Conservation (phyloP, 1,140 invertebrate genomes). For the Heliconius eleuchia region DNA sequence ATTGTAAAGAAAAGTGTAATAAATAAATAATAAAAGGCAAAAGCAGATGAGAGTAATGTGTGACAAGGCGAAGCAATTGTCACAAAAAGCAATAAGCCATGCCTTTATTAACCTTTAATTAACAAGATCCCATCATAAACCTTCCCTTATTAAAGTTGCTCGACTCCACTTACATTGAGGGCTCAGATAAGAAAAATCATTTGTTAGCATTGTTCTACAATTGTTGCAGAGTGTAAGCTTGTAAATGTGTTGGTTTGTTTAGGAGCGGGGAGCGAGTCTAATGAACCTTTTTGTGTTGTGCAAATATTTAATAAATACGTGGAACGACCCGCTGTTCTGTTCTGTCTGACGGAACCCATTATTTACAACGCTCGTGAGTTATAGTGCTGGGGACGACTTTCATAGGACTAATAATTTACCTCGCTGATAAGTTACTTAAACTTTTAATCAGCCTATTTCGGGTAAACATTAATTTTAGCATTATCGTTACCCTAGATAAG, state of each 20-base stretch:
- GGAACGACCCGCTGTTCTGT: not conserved
- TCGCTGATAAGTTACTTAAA: not conserved
- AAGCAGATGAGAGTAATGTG: not conserved
- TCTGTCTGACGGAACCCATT: not conserved
- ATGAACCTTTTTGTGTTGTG: constrained; percentile 23
- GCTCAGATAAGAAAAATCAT: constrained; percentile 21
- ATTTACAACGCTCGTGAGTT: not conserved
- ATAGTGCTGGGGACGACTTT: not conserved
- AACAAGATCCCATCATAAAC: not conserved
- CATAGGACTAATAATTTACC: not conserved
- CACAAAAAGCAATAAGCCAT: not conserved
- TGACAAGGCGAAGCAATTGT: not conserved
- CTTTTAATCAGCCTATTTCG: not conserved
- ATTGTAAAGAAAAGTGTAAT: not conserved
- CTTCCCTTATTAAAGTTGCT: not conserved
- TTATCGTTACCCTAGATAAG: too few relatives aligned
- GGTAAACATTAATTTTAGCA: not conserved
- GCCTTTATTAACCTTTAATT: not conserved
- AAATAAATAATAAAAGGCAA: not conserved
- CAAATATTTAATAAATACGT: constrained; percentile 20
- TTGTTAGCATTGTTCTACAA: constrained; percentile 9
- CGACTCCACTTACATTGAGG: not conserved
- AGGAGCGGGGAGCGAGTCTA: constrained; percentile 8
- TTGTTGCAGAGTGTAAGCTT: constrained; percentile 7
- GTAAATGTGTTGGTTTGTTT: constrained; percentile 18